Percentiles rank a stretch among this genome's conserved stretches.
These are phyloP conservation scores for Orchesellides sinensis DNA, from an alignment of 2,888 invertebrate species.

Conservation along the genomic window DNA sequence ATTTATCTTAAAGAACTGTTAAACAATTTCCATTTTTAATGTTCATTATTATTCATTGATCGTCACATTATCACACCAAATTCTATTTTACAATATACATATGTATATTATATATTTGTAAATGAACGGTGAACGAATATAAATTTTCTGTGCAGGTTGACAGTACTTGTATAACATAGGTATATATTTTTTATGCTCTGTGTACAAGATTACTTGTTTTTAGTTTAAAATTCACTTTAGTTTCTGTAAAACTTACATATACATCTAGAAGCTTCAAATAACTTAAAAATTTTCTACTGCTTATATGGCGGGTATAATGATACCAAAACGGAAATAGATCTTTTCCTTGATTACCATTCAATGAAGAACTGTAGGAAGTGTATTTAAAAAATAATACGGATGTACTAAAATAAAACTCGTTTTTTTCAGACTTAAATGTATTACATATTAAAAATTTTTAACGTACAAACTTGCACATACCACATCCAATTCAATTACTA, in stretches of 20 bases:
- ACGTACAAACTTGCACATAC: too few relatives aligned
- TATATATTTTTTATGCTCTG: background rate
- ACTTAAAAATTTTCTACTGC: too few relatives aligned
- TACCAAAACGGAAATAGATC: too few relatives aligned
- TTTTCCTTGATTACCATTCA: too few relatives aligned
- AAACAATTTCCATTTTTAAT: constrained; percentile 40
- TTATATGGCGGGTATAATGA: too few relatives aligned
- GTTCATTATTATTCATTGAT: constrained; percentile 4
- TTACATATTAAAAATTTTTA: too few relatives aligned
- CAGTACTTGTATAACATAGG: too few relatives aligned
- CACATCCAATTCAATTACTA: too few relatives aligned
- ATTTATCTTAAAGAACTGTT: constrained; percentile 25
- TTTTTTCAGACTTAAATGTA: background rate
- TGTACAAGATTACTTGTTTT: background rate
- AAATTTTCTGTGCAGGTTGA: background rate
- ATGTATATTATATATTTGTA: background rate
- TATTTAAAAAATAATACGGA: background rate
- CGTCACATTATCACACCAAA: constrained; percentile 34
- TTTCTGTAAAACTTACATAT: too few relatives aligned
- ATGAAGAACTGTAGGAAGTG: background rate
- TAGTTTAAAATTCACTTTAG: too few relatives aligned
- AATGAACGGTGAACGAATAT: background rate
- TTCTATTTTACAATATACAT: constrained; percentile 24
- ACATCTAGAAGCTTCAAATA: too few relatives aligned
- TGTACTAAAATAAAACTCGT: constrained; percentile 11